phyloP scores from a whole-genome alignment of 2,797 vertebrate genomes.

The Ptychadena robeensis region DNA sequence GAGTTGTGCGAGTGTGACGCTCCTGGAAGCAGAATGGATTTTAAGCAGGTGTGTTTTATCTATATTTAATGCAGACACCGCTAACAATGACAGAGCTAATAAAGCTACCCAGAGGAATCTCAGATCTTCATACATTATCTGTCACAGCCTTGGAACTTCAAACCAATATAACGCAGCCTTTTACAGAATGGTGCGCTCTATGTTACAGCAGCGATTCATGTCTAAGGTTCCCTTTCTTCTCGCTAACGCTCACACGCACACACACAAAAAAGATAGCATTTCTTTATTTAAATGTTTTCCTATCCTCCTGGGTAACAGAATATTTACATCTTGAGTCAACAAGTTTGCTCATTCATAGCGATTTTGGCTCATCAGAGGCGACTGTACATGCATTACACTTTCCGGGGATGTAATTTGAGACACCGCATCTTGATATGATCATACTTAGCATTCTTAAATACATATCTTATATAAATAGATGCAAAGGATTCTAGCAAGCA shows the following conservation, averaged over 20 bases:
- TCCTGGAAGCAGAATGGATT: neutral
- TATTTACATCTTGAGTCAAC: slow-evolving; percentile 7
- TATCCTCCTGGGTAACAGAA: slow-evolving; percentile 22
- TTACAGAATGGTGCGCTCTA: slow-evolving; percentile 9
- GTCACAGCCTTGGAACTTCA: slow-evolving; percentile 28
- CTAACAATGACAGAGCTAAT: slow-evolving; percentile 53
- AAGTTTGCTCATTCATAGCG: slow-evolving; percentile 13
- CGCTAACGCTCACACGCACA: no score
- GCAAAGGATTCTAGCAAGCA: neutral
- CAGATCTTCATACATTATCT: slow-evolving; percentile 39
- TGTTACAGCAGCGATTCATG: slow-evolving; percentile 40
- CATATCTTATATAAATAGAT: slow-evolving; percentile 16
- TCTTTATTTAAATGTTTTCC: slow-evolving; percentile 18
- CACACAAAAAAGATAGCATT: slow-evolving; percentile 30
- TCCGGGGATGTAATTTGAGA: slow-evolving; percentile 4
- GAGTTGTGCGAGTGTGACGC: neutral
- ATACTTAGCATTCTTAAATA: slow-evolving; percentile 12
- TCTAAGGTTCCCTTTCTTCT: slow-evolving; percentile 39
- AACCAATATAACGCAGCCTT: slow-evolving; percentile 41
- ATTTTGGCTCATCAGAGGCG: neutral
- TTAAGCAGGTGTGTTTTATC: slow-evolving; percentile 42
- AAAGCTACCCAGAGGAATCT: slow-evolving; percentile 34
- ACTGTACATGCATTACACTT: slow-evolving; percentile 17
- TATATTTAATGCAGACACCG: slow-evolving; percentile 47
- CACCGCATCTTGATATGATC: slow-evolving; percentile 8